A percentile compares a stretch with the other conserved stretches of the same genome.
These are phyloP conservation scores for Cotesia congregata DNA, from an alignment of 2,888 invertebrate genomes.

Conservation along the genomic window DNA sequence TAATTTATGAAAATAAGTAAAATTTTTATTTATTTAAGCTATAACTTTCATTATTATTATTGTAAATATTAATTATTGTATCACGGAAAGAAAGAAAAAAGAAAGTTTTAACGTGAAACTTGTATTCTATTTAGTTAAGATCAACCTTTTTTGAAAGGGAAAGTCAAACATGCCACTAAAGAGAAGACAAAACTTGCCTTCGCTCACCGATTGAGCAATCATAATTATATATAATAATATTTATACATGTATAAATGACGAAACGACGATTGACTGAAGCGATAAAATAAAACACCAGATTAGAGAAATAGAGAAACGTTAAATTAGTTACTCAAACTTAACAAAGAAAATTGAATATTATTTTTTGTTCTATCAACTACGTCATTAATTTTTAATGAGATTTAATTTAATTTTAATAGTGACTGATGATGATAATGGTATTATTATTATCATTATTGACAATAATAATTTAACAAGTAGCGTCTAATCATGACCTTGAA, in stretches of 20 bases:
- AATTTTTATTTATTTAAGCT: background rate
- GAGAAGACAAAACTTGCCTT: constrained; percentile 30
- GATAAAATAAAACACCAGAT: constrained; percentile 26
- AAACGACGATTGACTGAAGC: constrained; percentile 33
- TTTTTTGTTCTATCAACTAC: background rate
- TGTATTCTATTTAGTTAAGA: constrained; percentile 44
- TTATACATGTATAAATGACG: background rate
- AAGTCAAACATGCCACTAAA: constrained; percentile 50
- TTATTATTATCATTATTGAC: background rate
- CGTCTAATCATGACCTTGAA: constrained; percentile 55
- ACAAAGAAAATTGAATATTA: background rate
- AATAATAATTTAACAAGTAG: background rate
- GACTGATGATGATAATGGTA: constrained; percentile 48
- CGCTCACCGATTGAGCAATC: constrained; percentile 54
- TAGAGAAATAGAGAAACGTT: constrained; percentile 25
- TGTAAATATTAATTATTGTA: constrained; percentile 3
- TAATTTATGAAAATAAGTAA: too few species aligned
- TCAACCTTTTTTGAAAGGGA: constrained; percentile 57
- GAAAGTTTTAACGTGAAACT: constrained; percentile 24
- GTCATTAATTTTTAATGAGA: background rate
- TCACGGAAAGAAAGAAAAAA: constrained; percentile 15
- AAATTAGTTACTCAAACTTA: too few species aligned
- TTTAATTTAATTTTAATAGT: constrained; percentile 5
- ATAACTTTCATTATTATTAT: background rate
- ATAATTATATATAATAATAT: background rate